These are phyloP conservation scores for Semicossyphus pulcher DNA, from an alignment of 2,113 vertebrate species.

Conservation along the genomic window DNA sequence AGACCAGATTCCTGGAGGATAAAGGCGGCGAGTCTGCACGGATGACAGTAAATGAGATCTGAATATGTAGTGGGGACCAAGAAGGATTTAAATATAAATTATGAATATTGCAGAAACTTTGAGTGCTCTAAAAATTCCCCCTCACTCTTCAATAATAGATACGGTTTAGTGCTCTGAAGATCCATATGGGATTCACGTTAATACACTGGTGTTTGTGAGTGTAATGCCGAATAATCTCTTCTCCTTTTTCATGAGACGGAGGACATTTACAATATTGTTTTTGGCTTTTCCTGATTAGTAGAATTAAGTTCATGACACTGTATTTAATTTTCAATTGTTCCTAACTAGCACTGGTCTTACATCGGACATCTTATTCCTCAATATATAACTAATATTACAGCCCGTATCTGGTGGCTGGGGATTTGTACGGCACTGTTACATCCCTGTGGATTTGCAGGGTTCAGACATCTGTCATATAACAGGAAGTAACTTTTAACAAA, in stretches of 20 bases:
- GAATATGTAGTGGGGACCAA: slow-evolving; percentile 80
- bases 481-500: slow-evolving; percentile 27
- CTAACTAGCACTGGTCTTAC: no score
- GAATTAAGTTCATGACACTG: neutral
- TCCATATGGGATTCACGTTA: slow-evolving; percentile 81
- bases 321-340: no score
- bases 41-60: slow-evolving; percentile 83
- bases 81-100: slow-evolving; percentile 91
- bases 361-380: neutral
- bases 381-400: neutral
- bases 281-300: neutral
- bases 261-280: neutral
- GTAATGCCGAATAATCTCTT: slow-evolving; percentile 83
- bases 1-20: slow-evolving; percentile 81
- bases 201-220: slow-evolving; percentile 83
- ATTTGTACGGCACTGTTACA: neutral
- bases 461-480: slow-evolving; percentile 11
- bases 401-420: neutral
- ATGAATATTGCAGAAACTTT: slow-evolving; percentile 86
- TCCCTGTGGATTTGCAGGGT: neutral
- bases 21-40: slow-evolving; percentile 68
- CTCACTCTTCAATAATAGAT: slow-evolving; percentile 95
- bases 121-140: slow-evolving; percentile 88
- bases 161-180: slow-evolving; percentile 86
- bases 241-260: slow-evolving; percentile 44